Evolutionary conservation across 2,113 vertebrate species (phyloP), one percentile per base, ranked within the genome.

Genomic region (Psittacula cyanocephala): DNA sequence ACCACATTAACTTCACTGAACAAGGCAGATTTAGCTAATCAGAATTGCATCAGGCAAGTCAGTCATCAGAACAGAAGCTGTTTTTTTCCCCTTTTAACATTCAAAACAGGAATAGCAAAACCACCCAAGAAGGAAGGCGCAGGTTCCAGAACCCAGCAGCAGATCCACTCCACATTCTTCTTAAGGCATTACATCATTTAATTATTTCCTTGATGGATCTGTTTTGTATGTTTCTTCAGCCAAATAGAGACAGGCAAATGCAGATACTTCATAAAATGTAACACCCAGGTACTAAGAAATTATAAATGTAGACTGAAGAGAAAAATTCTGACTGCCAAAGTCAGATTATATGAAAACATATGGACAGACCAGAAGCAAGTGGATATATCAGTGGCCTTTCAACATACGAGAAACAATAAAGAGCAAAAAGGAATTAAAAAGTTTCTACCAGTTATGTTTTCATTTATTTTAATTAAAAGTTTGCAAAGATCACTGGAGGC

Each of bases 1-100:
- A 93, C 52, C 76, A 81, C 11, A 15, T 96, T 88, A 97, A 62
- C 88, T 65, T 93, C 85, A 94, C 74, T 43, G 59, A 92, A 63
- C 50, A 67, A 90, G 76, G 86, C 53, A 94, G 77, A 93, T 81
- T 86, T 76, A 91, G 76, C 81, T 83, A 92, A 95, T 92, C 79
- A 95, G 91, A 95, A 90, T 3, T 75, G 72, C 65, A 86, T 57
- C 55, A 43, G 28, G 4, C 13, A 55, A 93, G 87, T n/a, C 79
- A 60, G n/a, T 55, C 63, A 75, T 57, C 5, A 67, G 63, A 84
- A 92, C 14, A 93, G 52, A 72, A 70, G 76, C 15, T 59, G 71
- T 1, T 85, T 89, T 85, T 87, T 72, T 9, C 12, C 33, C 33
- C 49, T 72, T 46, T 41, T 86, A 71, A 87, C 39, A 88, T 71